Conservation (phyloP, 1,140 invertebrate species). For the Zaprionus inermis region DNA sequence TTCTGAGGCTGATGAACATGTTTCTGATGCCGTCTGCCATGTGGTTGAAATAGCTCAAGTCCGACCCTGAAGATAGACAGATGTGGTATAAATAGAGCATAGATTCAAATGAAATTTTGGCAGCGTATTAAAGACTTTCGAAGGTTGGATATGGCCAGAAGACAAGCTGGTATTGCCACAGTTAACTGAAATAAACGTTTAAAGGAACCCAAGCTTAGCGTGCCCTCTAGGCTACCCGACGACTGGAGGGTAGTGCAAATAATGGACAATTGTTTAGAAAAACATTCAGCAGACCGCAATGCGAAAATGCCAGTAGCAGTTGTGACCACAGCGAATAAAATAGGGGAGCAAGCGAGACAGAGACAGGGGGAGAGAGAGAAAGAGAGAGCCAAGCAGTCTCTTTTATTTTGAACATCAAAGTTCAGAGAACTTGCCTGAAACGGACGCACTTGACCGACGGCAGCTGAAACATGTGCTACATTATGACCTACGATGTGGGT, state of each 20-base stretch:
- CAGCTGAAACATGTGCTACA: slow-evolving; percentile 34
- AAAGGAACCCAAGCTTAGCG: no score
- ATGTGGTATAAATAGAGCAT: background rate
- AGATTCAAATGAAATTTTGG: no score
- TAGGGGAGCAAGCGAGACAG: background rate
- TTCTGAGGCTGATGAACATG: slow-evolving; percentile 38
- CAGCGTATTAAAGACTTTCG: no score
- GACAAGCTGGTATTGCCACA: no score
- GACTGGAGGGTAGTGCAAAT: background rate
- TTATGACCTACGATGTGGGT: slow-evolving; percentile 59
- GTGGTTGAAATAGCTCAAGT: slow-evolving; percentile 6
- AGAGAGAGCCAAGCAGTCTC: background rate
- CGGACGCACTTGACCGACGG: slow-evolving; percentile 34
- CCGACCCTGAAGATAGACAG: background rate
- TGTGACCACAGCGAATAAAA: slow-evolving; percentile 52
- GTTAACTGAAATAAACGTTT: no score
- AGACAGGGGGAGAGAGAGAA: background rate
- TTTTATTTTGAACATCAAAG: slow-evolving; percentile 43
- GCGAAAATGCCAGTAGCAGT: slow-evolving; percentile 61
- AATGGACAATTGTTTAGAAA: slow-evolving; percentile 55
- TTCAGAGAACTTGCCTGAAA: slow-evolving; percentile 22
- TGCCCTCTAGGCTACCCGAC: background rate
- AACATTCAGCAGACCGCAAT: slow-evolving; percentile 51
- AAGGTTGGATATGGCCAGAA: no score
- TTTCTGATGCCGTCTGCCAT: slow-evolving; percentile 31